Evolutionary conservation across 2,113 vertebrate species (phyloP).

Genomic region (Numenius arquata): DNA sequence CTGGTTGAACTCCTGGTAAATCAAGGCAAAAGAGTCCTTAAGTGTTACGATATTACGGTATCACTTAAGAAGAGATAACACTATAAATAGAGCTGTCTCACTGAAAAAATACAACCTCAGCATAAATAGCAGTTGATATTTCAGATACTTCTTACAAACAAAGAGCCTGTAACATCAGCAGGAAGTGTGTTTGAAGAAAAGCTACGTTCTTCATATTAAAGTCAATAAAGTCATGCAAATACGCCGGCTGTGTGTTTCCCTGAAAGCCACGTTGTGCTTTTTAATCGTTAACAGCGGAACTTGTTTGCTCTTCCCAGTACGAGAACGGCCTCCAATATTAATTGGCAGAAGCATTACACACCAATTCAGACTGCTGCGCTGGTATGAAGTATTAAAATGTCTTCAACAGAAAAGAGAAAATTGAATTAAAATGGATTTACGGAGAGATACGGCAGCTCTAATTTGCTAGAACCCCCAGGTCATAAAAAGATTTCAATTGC

Average conservation of each 20-base stretch:
- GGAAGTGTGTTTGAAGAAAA: not conserved
- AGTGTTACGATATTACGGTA: fast-evolving
- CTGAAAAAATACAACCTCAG: not conserved
- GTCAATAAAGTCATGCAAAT: not conserved
- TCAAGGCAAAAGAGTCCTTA: not conserved
- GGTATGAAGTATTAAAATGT: not conserved
- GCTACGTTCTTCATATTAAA: fast-evolving
- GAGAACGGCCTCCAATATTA: fast-evolving
- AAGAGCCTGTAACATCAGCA: not conserved
- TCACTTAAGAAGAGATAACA: fast-evolving
- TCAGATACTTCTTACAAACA: not conserved
- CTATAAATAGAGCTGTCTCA: fast-evolving
- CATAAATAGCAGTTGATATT: fast-evolving
- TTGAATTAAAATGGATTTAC: not conserved
- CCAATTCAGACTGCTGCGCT: not conserved
- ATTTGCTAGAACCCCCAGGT: not conserved
- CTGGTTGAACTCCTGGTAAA: slow-evolving; percentile 82
- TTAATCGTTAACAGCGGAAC: not conserved
- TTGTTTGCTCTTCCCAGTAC: too few species aligned
- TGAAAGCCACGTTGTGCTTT: fast-evolving
- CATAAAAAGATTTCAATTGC: not conserved
- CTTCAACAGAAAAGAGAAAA: not conserved
- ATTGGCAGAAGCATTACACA: fast-evolving
- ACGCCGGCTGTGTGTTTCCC: fast-evolving
- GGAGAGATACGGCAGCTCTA: not conserved